A percentile compares a stretch with the other conserved stretches of the same genome.
phyloP scores from a whole-genome alignment of 1,140 invertebrate genomes.

The Mercenaria mercenaria region DNA sequence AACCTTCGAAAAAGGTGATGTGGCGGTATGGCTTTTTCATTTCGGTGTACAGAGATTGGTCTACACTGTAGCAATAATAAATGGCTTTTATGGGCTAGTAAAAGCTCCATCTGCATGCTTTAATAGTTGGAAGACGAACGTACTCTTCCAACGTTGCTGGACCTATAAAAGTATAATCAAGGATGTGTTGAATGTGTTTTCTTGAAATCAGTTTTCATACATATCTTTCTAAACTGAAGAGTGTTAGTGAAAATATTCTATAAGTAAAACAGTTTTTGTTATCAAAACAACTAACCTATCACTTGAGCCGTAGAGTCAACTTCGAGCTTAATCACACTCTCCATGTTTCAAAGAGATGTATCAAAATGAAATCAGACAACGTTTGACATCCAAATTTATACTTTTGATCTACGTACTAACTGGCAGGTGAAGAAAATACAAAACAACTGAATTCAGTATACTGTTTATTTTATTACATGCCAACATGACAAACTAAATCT shows the following conservation, averaged over 20 bases:
- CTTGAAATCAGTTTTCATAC: neutral
- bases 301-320: conserved; percentile 40
- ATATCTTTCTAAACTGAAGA: neutral
- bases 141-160: conserved; percentile 43
- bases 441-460: neutral
- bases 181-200: neutral
- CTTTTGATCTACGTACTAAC: no score
- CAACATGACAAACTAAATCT: conserved; percentile 8
- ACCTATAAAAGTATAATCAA: neutral
- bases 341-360: neutral
- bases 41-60: conserved; percentile 27
- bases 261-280: no score
- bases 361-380: neutral
- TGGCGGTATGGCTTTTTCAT: conserved; percentile 7
- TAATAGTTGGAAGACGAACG: conserved; percentile 45
- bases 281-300: conserved; percentile 42
- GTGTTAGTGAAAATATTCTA: neutral
- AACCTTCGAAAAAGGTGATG: conserved; percentile 33
- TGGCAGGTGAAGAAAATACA: neutral
- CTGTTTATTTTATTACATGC: neutral
- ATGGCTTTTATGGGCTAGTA: conserved; percentile 45
- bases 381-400: neutral
- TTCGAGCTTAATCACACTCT: conserved; percentile 33
- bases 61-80: conserved; percentile 47
- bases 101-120: conserved; percentile 25